These are phyloP conservation scores for Phrynosoma blainvillii DNA, from an alignment of 2,113 vertebrate genomes.

Conservation along the genomic window DNA sequence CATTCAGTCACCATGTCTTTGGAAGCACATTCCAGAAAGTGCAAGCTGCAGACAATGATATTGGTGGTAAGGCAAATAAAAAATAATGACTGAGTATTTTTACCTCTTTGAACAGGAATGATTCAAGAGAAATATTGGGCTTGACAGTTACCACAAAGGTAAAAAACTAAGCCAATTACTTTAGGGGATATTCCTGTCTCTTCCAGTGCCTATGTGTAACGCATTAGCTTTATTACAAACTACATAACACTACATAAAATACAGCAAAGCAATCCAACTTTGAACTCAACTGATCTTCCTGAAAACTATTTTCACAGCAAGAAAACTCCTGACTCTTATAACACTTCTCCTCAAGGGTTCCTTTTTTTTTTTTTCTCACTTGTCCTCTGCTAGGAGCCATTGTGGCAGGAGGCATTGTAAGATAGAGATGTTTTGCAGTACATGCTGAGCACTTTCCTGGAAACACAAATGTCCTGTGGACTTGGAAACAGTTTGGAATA, in stretches of 20 bases:
- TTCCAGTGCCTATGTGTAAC: constrained; percentile 7
- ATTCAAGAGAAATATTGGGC: constrained; percentile 31
- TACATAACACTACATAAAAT: background rate
- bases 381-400: too few relatives aligned
- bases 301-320: background rate
- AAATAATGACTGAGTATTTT: constrained; percentile 20
- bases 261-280: constrained; percentile 4
- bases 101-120: constrained; percentile 33
- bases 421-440: background rate
- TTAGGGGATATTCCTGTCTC: background rate
- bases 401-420: too few relatives aligned
- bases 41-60: constrained; percentile 43
- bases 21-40: constrained; percentile 49
- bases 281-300: background rate
- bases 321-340: background rate
- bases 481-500: background rate
- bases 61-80: constrained; percentile 53
- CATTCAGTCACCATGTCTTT: constrained; percentile 49
- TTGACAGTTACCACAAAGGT: constrained; percentile 42
- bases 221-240: constrained; percentile 1
- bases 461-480: background rate
- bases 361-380: background rate
- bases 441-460: background rate
- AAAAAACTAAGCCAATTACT: background rate
- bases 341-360: background rate